Evolutionary conservation across 1,140 invertebrate genomes (phyloP).

Genomic region (Polypedilum vanderplanki): DNA sequence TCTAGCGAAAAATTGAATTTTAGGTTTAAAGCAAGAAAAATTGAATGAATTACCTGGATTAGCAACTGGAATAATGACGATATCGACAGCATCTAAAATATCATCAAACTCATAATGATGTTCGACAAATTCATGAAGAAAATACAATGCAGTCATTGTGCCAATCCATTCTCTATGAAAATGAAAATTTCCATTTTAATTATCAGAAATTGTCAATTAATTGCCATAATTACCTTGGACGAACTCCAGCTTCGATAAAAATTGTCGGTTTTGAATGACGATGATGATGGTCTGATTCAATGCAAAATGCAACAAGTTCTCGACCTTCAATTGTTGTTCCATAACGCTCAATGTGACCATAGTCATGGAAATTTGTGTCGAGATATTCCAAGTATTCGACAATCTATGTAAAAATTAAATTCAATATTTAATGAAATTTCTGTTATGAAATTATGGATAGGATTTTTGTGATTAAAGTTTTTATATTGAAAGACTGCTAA

Average conservation of each 20-base stretch:
- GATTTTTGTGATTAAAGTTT: too few species aligned
- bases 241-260: not conserved
- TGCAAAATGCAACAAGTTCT: not conserved
- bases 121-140: constrained; percentile 45
- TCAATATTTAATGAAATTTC: too few species aligned
- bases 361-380: not conserved
- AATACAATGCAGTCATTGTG: constrained; percentile 46
- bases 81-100: not conserved
- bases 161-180: constrained; percentile 54
- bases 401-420: not conserved
- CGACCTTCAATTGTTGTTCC: not conserved
- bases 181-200: not conserved
- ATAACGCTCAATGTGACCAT: not conserved
- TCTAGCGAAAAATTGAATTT: not conserved
- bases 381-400: not conserved
- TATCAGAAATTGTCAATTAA: not conserved
- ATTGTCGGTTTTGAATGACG: not conserved
- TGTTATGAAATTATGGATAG: too few species aligned
- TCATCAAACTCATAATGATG: constrained; percentile 32
- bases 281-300: not conserved
- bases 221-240: not conserved
- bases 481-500: too few species aligned
- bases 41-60: constrained; percentile 27
- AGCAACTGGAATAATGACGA: constrained; percentile 28
- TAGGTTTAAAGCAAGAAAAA: not conserved